Percentiles rank a stretch among this genome's conserved stretches.
Conservation (phyloP, 1,140 invertebrate genomes). For the Harlomillsia oculata region DNA sequence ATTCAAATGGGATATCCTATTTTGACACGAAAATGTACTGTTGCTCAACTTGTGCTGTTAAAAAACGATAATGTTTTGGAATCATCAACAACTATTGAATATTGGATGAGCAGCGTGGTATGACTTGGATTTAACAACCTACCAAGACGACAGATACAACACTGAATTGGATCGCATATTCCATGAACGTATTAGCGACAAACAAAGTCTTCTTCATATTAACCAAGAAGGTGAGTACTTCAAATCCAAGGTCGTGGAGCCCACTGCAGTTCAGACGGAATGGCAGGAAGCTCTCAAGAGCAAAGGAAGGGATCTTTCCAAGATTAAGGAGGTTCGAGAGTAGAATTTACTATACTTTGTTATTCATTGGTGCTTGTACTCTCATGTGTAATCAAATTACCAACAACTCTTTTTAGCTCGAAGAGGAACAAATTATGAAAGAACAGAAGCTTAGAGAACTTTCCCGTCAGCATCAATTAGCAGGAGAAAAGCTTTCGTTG, state of each 20-base stretch:
- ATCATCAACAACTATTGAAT: no score
- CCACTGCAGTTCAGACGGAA: conserved; percentile 59
- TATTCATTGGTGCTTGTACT: neutral
- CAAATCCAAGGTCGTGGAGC: conserved; percentile 15
- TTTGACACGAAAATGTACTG: no score
- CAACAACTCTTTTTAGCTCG: conserved; percentile 49
- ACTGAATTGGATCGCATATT: conserved; percentile 77
- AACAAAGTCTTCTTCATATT: conserved; percentile 32
- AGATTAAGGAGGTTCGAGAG: conserved; percentile 54
- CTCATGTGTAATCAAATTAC: neutral
- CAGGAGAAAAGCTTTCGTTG: conserved; percentile 67
- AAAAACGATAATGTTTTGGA: no score
- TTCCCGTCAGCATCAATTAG: conserved; percentile 70
- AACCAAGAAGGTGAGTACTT: conserved; percentile 36
- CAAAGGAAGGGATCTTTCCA: conserved; percentile 72
- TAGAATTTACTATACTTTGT: neutral
- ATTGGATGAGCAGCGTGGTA: conserved; percentile 95
- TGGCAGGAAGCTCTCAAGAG: conserved; percentile 71
- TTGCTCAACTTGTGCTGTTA: no score
- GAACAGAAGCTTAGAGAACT: conserved; percentile 64
- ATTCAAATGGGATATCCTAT: no score
- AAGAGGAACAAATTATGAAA: conserved; percentile 73
- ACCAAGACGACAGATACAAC: conserved; percentile 70
- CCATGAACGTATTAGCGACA: conserved; percentile 64
- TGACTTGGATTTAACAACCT: conserved; percentile 71